Evolutionary conservation across 2,797 vertebrate genomes (phyloP), one percentile per base, ranked within the genome.

Genomic region (Tolypeutes matacus): DNA sequence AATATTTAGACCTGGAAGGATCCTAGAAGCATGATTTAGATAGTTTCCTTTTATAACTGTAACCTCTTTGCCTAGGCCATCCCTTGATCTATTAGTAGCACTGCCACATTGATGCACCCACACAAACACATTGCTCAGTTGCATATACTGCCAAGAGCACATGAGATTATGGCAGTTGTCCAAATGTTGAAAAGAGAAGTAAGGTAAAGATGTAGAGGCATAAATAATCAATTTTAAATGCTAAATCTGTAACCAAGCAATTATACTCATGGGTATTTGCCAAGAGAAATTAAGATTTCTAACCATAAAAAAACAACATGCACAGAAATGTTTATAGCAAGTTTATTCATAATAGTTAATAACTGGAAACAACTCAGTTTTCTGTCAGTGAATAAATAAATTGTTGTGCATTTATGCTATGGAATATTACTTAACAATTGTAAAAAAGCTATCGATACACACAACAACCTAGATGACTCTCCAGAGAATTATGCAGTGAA

Each of bases 21-120:
- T 51, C 39, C 62, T 5, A 13, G 17, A 93, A 95, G 17, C 18
- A 39, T 3, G 0, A 91, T 51, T 70, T n/a, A 20, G 0, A 93
- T 27, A 3, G 84, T 56, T 92, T 78, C 51, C 36, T 42, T 93
- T 53, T 14, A 69, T 42, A 92, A 94, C 25, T 1, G 0, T 15
- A 77, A 9, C 15, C 15, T n/a, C 34, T 94, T 81, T 94, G 18
- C 20, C 42, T 88, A 96, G 96, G 76, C 10, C 14, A 1, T 69
- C 86, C 39, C 7, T 90, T 53, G 51, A 21, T 56, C 12, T 42
- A 21, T 39, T 5, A 86, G 29, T 21, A 23, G 67, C 49, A 78
- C 13, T 60, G 4, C 3, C 42, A 80, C 31, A 93, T 25, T 64
- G 27, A 58, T 6, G 42, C 18, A 3, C 8, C 42, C 29, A 67